phyloP scores from a whole-genome alignment of 1,140 invertebrate genomes.

The Drosophila ananassae region DNA sequence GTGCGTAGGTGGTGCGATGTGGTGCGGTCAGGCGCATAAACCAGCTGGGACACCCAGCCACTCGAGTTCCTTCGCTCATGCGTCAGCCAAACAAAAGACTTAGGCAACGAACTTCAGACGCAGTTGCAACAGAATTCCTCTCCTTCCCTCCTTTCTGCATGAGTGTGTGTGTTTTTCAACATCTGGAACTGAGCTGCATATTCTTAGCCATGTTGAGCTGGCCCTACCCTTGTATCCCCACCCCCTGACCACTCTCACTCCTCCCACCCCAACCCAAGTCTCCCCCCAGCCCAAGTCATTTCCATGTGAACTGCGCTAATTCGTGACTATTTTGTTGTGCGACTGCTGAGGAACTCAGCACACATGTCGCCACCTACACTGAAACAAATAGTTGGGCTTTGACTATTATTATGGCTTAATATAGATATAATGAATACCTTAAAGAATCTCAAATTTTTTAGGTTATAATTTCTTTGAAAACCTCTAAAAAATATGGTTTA shows the following conservation, averaged over 20 bases:
- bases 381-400: constrained; percentile 2
- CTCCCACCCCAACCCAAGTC: background rate
- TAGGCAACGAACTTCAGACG: constrained; percentile 67
- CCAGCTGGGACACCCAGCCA: constrained; percentile 63
- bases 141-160: constrained; percentile 29
- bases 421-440: no score
- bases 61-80: constrained; percentile 66
- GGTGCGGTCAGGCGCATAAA: constrained; percentile 72
- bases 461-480: background rate
- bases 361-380: constrained; percentile 13
- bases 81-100: constrained; percentile 79
- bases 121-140: constrained; percentile 74
- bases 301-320: constrained; percentile 71
- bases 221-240: constrained; percentile 24
- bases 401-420: background rate
- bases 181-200: constrained; percentile 60
- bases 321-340: constrained; percentile 75
- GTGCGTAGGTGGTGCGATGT: constrained; percentile 62
- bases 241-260: constrained; percentile 1
- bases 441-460: background rate
- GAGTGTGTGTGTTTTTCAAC: constrained; percentile 54
- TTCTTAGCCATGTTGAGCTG: constrained; percentile 63
- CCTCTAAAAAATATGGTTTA: background rate
- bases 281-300: constrained; percentile 7
- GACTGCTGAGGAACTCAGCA: constrained; percentile 43